phyloP scores from a whole-genome alignment of 2,113 vertebrate species.

The Proteles cristata region DNA sequence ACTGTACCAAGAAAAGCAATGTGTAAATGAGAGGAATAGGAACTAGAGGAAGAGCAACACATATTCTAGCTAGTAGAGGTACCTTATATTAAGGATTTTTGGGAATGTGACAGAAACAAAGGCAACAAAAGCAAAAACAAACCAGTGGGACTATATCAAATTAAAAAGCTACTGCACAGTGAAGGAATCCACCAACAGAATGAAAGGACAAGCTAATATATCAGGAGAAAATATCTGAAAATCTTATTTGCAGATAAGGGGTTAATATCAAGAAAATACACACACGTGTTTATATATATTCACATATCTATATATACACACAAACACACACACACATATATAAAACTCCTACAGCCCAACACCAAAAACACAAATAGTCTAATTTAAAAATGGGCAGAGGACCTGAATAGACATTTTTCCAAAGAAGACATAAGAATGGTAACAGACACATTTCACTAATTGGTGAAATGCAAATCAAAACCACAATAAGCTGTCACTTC shows the following conservation, averaged over 20 bases:
- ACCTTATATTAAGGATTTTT: neutral
- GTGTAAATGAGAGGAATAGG: neutral
- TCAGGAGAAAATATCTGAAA: neutral
- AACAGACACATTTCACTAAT: neutral
- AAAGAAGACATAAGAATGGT: neutral
- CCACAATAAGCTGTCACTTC: neutral
- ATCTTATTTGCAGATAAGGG: neutral
- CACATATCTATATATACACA: neutral
- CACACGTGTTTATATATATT: neutral
- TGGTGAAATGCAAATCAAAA: neutral
- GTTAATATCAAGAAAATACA: neutral
- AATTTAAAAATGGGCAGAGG: neutral
- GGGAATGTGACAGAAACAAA: neutral
- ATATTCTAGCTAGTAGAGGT: neutral
- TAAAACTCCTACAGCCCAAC: neutral
- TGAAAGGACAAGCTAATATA: neutral
- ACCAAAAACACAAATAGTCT: neutral
- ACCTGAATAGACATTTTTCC: neutral
- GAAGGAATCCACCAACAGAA: neutral
- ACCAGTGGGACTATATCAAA: neutral
- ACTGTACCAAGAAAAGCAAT: neutral
- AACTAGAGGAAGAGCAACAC: neutral
- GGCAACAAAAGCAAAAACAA: neutral
- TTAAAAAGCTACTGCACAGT: neutral
- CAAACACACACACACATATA: neutral